These are phyloP conservation scores for Copsychus sechellarum DNA, from an alignment of 2,113 vertebrate species.

Conservation along the genomic window DNA sequence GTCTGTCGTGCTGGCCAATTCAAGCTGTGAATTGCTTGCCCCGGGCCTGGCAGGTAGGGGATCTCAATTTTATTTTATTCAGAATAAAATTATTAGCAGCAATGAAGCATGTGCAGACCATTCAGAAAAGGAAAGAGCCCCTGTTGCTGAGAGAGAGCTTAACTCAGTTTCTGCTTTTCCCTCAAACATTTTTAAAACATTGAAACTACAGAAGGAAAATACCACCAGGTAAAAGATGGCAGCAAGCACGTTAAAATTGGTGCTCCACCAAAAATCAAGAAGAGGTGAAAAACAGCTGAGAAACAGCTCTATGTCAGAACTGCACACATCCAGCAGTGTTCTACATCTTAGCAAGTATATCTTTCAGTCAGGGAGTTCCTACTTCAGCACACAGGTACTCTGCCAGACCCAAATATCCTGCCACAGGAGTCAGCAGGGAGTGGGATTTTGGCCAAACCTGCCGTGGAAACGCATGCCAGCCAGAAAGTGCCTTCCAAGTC, in stretches of 20 bases:
- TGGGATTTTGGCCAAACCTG: neutral
- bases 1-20: neutral
- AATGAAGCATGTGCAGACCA: neutral
- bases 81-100: neutral
- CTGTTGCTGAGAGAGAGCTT: neutral
- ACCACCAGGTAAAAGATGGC: neutral
- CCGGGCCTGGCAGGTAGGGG: neutral
- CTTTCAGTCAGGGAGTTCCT: neutral
- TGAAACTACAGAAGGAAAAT: neutral
- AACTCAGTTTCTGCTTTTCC: neutral
- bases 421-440: neutral
- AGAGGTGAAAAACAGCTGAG: neutral
- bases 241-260: neutral
- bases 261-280: neutral
- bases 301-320: neutral
- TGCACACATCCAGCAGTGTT: neutral
- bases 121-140: neutral
- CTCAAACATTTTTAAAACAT: rapidly evolving
- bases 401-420: neutral
- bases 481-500: neutral
- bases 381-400: neutral
- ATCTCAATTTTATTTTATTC: neutral
- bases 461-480: neutral
- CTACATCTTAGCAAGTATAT: neutral
- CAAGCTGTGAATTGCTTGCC: neutral